Conservation (phyloP, 35 echinoderm and acorn worm genomes). For the Lytechinus pictus region DNA sequence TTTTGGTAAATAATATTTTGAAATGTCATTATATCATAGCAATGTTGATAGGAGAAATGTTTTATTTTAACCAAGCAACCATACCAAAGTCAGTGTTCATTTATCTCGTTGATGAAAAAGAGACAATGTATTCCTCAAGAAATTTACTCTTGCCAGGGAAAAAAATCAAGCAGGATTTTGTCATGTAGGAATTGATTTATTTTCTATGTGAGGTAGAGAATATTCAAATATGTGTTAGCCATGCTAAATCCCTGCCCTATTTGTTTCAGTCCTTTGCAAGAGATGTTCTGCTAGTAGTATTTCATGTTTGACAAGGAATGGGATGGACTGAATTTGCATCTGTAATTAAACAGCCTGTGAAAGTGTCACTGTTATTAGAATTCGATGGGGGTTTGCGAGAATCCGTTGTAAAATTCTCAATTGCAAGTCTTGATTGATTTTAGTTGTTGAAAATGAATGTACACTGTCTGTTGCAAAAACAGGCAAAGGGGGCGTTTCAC, state of each 20-base stretch:
- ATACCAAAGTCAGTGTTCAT: slow-evolving; percentile 28
- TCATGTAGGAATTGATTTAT: background rate
- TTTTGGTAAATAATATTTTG: slow-evolving; percentile 18
- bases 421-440: too few relatives aligned
- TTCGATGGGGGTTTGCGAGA: too few relatives aligned
- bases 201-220: background rate
- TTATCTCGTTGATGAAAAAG: slow-evolving; percentile 2
- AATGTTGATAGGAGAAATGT: background rate
- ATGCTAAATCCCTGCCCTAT: background rate
- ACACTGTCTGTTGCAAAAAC: too few relatives aligned
- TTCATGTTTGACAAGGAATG: too few relatives aligned
- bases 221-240: background rate
- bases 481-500: too few relatives aligned
- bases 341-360: too few relatives aligned
- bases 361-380: too few relatives aligned
- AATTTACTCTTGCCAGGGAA: background rate
- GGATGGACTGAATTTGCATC: too few relatives aligned
- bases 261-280: background rate
- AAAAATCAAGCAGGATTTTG: background rate
- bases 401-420: too few relatives aligned
- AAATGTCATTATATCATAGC: background rate
- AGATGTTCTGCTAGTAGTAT: too few relatives aligned
- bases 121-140: background rate
- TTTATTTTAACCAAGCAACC: background rate
- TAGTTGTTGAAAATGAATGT: too few relatives aligned